phyloP scores from a whole-genome alignment of 2,888 invertebrate genomes.

The Ellobium chinense region DNA sequence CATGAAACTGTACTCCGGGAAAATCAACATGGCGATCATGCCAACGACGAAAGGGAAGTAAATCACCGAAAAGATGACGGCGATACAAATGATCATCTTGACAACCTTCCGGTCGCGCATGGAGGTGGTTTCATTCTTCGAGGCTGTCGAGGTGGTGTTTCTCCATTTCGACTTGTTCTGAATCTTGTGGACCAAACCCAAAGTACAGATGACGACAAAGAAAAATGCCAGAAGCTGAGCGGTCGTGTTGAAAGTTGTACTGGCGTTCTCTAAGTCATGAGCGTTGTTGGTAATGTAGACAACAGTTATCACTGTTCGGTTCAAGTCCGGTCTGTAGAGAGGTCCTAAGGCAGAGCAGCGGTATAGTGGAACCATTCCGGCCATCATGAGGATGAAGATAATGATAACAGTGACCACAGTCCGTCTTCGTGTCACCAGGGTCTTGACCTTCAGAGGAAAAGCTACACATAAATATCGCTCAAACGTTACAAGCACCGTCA shows the following conservation, averaged over 20 bases:
- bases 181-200: neutral
- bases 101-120: neutral
- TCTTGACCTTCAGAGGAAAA: too few species aligned
- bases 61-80: neutral
- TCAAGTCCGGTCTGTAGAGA: too few species aligned
- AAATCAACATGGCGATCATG: neutral
- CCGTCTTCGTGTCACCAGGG: too few species aligned
- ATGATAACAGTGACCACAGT: too few species aligned
- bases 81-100: neutral
- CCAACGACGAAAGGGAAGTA: neutral
- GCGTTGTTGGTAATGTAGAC: neutral
- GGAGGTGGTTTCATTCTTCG: neutral
- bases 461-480: too few species aligned
- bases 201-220: neutral
- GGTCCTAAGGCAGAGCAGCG: too few species aligned
- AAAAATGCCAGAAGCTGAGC: neutral
- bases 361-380: too few species aligned
- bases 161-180: conserved; percentile 5
- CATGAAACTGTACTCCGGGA: neutral
- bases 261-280: neutral
- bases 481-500: too few species aligned
- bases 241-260: neutral
- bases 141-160: neutral
- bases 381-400: too few species aligned
- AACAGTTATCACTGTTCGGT: neutral